Evolutionary conservation across 1,140 invertebrate genomes (phyloP).

Genomic region (Neomicropteryx cornuta): DNA sequence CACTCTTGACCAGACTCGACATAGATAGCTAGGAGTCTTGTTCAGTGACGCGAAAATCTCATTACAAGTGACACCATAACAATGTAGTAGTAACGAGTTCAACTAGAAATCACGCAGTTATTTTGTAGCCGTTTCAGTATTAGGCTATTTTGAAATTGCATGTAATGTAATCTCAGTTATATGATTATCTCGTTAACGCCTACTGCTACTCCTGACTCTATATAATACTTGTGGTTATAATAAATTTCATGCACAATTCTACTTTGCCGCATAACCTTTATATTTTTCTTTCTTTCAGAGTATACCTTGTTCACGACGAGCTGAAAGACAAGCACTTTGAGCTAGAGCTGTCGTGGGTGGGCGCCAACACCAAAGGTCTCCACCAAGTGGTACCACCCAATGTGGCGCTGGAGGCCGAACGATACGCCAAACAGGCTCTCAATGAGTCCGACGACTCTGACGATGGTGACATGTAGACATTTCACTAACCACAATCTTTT

Average conservation of each 20-base stretch:
- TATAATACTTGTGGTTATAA: constrained; percentile 4
- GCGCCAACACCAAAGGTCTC: constrained; percentile 62
- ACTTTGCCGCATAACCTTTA: constrained; percentile 1
- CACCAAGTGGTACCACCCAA: constrained; percentile 60
- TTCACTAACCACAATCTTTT: no score
- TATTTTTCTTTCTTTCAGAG: constrained; percentile 47
- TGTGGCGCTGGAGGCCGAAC: constrained; percentile 29
- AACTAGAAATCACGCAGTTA: no score
- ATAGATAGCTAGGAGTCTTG: no score
- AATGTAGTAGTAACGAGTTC: no score
- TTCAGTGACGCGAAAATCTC: no score
- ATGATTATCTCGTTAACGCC: no score
- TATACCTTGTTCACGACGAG: constrained; percentile 96
- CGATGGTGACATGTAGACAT: constrained; percentile 33
- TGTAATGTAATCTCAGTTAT: no score
- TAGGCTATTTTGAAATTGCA: no score
- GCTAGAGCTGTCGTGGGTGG: constrained; percentile 94
- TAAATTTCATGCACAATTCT: constrained; percentile 5
- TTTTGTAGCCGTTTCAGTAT: no score
- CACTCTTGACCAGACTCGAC: no score
- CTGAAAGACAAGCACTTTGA: constrained; percentile 98
- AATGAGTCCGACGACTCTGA: constrained; percentile 38
- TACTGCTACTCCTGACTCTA: no score
- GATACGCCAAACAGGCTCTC: constrained; percentile 30
- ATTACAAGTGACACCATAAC: no score